Base-by-base conservation (phyloP, 2,888 invertebrate species). In the Chrysopilus asiliformis region DNA sequence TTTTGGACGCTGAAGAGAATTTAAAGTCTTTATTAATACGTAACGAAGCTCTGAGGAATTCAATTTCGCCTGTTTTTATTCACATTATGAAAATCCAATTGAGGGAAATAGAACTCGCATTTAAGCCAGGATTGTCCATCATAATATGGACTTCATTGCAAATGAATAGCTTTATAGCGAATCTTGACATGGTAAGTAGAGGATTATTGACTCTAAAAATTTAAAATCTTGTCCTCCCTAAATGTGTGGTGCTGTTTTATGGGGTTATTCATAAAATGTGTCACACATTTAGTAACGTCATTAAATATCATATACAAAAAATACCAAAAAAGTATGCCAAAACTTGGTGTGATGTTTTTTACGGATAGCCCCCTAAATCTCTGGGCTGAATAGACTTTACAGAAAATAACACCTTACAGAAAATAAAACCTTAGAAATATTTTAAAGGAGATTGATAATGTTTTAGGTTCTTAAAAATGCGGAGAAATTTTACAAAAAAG, bases 121-220 rank as follows among this genome's bases (percentile, higher is more conserved):
- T 87, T 44, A 73, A 76, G 56, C 80, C 85, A 0, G 86, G 80
- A 2, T 60, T 86, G 9, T 78, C 80, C 0, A 74, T 76, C 2
- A 73, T 86, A 13, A 82, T 81, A 0, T 90, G 89, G 89, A 74
- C 81, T 1, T 86, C 86, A 0, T 68, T 82, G 47, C 77, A 79
- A 33, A 43, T 57, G 3, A 50, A 53, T 14, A 50, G 52, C 12
- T 58, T 53, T 36, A 47, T 55, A 4, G 34, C 42, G 1, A 65
- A 70, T 14, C 57, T 84, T 13, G 68, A 70, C 36, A 70, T 73
- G 49, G 72, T 83, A 39, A 13, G 36, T 25, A n/a, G n/a, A n/a
- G n/a, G n/a, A n/a, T n/a, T n/a, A n/a, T n/a, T n/a, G n/a, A n/a
- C n/a, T n/a, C n/a, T n/a, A n/a, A n/a, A n/a, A n/a, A n/a, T n/a